Percentiles rank a stretch among this genome's conserved stretches.
phyloP scores from a whole-genome alignment of 2,797 vertebrate genomes.

The Brachyalestes nurse region DNA sequence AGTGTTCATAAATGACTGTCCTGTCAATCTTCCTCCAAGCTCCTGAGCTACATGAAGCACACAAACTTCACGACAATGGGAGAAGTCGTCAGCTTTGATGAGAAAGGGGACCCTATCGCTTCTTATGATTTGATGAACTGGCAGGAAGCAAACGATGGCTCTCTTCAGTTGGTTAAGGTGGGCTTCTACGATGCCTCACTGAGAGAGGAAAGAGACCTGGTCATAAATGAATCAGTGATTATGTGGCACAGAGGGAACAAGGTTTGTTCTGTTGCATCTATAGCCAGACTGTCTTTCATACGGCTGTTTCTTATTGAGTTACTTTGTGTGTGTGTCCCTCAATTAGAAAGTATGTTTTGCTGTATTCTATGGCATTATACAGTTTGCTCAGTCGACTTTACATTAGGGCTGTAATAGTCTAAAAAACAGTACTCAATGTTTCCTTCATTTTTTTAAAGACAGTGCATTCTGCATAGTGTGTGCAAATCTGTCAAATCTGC shows the following conservation, averaged over 20 bases:
- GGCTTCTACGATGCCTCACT: conserved; percentile 75
- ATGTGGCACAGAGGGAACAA: conserved; percentile 71
- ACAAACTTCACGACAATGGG: conserved; percentile 71
- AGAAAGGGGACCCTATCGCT: conserved; percentile 76
- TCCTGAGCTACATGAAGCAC: conserved; percentile 73
- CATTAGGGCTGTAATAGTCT: background rate
- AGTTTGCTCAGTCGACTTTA: conserved; percentile 12
- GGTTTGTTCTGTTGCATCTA: conserved; percentile 66
- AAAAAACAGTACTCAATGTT: background rate
- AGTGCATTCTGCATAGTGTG: background rate
- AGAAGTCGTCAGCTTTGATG: conserved; percentile 74
- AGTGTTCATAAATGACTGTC: background rate
- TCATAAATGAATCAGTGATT: conserved; percentile 70
- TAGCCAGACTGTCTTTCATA: conserved; percentile 59
- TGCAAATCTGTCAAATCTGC: too few relatives aligned
- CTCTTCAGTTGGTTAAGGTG: conserved; percentile 70
- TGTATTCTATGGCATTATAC: background rate
- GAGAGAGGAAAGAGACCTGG: conserved; percentile 59
- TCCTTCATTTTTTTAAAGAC: background rate
- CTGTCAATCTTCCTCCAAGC: conserved; percentile 55
- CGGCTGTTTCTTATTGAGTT: conserved; percentile 61
- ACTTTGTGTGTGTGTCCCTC: conserved; percentile 52
- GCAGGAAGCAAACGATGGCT: conserved; percentile 68
- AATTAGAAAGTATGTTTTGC: conserved; percentile 13
- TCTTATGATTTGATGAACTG: conserved; percentile 81